Evolutionary conservation across 2,797 vertebrate species (phyloP).

Genomic region (Acropternis orthonyx): DNA sequence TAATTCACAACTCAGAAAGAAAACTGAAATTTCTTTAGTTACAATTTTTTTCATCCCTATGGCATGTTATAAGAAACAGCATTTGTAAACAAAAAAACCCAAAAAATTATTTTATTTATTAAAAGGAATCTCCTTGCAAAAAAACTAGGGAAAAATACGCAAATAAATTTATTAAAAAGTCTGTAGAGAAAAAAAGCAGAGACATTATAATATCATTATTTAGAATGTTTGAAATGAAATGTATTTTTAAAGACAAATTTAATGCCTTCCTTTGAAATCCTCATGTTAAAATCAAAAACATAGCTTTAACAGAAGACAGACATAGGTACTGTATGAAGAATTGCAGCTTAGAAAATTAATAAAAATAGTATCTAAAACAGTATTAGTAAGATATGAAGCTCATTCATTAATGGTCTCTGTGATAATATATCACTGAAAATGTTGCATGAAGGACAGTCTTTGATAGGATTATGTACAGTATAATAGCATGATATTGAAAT

Average conservation of each 20-base stretch:
- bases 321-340: slow-evolving; percentile 75
- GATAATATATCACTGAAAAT: slow-evolving; percentile 93
- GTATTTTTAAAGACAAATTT: slow-evolving; percentile 74
- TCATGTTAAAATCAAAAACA: slow-evolving; percentile 79
- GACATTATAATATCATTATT: slow-evolving; percentile 66
- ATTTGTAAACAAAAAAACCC: background rate
- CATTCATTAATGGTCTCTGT: slow-evolving; percentile 88
- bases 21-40: slow-evolving; percentile 53
- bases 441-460: slow-evolving; percentile 92
- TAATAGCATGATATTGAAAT: slow-evolving; percentile 88
- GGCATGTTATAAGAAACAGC: slow-evolving; percentile 1
- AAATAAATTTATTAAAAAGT: slow-evolving; percentile 63
- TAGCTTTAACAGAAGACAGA: slow-evolving; percentile 79
- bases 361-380: slow-evolving; percentile 92
- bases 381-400: slow-evolving; percentile 89
- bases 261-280: slow-evolving; percentile 75
- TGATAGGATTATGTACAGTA: slow-evolving; percentile 89
- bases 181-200: slow-evolving; percentile 62
- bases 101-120: slow-evolving; percentile 54
- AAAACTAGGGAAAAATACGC: slow-evolving; percentile 47
- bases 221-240: slow-evolving; percentile 69
- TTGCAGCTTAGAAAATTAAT: slow-evolving; percentile 86
- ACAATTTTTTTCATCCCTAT: slow-evolving; percentile 38
- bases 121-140: slow-evolving; percentile 59
- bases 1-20: slow-evolving; percentile 37